Conservation (phyloP, 2,113 vertebrate genomes). For the Lamprotornis superbus region DNA sequence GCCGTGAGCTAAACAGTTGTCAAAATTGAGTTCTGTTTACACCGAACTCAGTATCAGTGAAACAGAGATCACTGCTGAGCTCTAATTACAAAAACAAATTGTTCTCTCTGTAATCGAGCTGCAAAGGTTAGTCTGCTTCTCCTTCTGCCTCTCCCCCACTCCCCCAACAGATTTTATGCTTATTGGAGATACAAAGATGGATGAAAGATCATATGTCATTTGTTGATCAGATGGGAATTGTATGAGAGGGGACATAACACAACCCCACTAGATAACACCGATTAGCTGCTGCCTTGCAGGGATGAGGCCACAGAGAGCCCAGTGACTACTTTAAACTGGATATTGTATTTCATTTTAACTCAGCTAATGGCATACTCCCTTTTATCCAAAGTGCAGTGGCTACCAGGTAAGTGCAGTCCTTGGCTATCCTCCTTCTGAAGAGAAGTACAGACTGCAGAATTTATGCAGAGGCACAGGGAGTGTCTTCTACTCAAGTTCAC, state of each 20-base stretch:
- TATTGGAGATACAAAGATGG: not conserved
- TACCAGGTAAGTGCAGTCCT: not conserved
- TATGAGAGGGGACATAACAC: not conserved
- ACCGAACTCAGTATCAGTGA: slow-evolving; percentile 46
- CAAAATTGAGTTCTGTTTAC: slow-evolving; percentile 72
- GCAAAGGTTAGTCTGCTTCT: slow-evolving; percentile 42
- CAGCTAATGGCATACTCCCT: not conserved
- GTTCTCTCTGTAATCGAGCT: slow-evolving; percentile 40
- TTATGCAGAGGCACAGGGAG: not conserved
- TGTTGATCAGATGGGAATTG: not conserved
- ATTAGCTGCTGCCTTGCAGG: slow-evolving; percentile 29
- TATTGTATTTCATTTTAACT: slow-evolving; percentile 46
- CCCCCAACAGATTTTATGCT: not conserved
- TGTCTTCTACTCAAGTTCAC: not conserved
- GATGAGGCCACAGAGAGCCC: not conserved
- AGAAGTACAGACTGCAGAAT: not conserved
- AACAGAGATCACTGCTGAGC: slow-evolving; percentile 58
- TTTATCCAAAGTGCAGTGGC: not conserved
- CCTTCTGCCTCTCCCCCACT: not conserved
- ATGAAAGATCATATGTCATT: slow-evolving; percentile 1
- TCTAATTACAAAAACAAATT: slow-evolving; percentile 67
- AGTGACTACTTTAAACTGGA: not conserved
- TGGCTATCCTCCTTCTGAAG: not conserved
- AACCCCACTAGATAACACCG: not conserved
- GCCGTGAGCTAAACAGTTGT: slow-evolving; percentile 73